A percentile compares a stretch with the other conserved stretches of the same genome.
Conservation (phyloP, 2,113 vertebrate species). For the Semnopithecus entellus region DNA sequence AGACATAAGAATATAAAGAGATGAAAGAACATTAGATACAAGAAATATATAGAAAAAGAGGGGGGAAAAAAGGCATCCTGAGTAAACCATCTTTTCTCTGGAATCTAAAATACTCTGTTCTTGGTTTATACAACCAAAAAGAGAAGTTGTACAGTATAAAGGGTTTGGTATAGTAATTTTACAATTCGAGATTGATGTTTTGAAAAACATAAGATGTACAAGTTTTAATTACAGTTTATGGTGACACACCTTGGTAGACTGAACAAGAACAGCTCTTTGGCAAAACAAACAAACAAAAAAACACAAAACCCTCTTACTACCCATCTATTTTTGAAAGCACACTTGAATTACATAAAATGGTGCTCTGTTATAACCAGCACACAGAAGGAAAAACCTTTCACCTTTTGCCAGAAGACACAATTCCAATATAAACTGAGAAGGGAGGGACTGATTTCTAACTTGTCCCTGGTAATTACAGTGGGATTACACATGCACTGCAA, state of each 20-base stretch:
- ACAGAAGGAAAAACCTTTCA: neutral
- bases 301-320: neutral
- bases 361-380: slow-evolving; percentile 20
- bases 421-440: neutral
- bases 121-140: slow-evolving; percentile 33
- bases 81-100: slow-evolving; percentile 30
- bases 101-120: slow-evolving; percentile 7
- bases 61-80: neutral
- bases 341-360: slow-evolving; percentile 23
- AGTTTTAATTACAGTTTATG: slow-evolving; percentile 30
- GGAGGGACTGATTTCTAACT: neutral
- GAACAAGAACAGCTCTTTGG: neutral
- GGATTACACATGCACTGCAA: neutral
- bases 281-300: neutral
- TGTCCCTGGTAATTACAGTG: neutral
- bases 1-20: neutral
- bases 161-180: neutral
- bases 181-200: neutral
- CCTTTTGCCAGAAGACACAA: slow-evolving; percentile 29
- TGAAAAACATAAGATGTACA: neutral
- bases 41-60: neutral
- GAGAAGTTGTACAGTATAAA: slow-evolving; percentile 22
- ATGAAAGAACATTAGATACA: neutral
- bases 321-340: slow-evolving; percentile 11
- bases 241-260: neutral